Percentiles rank a stretch among this genome's conserved stretches.
Conservation (phyloP, 30 jellyfish, hydroid and myxozoan genomes). For the Mastigias papua region DNA sequence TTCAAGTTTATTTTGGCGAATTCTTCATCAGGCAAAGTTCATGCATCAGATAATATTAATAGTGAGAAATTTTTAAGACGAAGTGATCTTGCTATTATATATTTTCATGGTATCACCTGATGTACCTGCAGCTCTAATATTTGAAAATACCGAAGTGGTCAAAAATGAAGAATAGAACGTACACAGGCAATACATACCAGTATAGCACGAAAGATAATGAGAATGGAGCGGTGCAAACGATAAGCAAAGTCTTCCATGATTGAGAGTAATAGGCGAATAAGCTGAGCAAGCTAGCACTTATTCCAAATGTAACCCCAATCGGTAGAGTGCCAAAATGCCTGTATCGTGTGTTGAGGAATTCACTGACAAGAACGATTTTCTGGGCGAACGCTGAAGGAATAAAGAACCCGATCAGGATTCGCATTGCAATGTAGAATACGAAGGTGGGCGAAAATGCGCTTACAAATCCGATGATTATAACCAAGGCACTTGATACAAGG, state of each 20-base stretch:
- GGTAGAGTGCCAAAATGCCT: slow-evolving; percentile 66
- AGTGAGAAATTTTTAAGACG: no score
- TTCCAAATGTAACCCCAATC: neutral
- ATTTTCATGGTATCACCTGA: no score
- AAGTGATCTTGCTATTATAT: no score
- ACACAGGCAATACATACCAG: neutral
- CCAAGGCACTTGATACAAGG: slow-evolving; percentile 35
- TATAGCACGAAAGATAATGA: neutral
- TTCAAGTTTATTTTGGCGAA: no score
- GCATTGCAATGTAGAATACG: slow-evolving; percentile 26
- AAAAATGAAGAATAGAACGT: no score
- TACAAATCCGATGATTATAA: slow-evolving; percentile 27
- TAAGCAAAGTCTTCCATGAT: slow-evolving; percentile 50
- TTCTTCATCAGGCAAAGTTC: no score
- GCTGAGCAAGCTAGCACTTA: slow-evolving; percentile 29
- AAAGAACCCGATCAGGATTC: slow-evolving; percentile 74
- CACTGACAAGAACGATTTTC: slow-evolving; percentile 57
- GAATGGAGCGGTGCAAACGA: slow-evolving; percentile 54
- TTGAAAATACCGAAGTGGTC: no score
- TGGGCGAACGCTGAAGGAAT: slow-evolving; percentile 56
- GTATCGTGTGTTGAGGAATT: slow-evolving; percentile 64
- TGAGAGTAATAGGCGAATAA: slow-evolving; percentile 42
- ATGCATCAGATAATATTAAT: no score
- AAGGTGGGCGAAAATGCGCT: slow-evolving; percentile 71
- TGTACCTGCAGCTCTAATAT: no score